Conservation (phyloP, 2,113 vertebrate genomes). For the Anguilla rostrata region DNA sequence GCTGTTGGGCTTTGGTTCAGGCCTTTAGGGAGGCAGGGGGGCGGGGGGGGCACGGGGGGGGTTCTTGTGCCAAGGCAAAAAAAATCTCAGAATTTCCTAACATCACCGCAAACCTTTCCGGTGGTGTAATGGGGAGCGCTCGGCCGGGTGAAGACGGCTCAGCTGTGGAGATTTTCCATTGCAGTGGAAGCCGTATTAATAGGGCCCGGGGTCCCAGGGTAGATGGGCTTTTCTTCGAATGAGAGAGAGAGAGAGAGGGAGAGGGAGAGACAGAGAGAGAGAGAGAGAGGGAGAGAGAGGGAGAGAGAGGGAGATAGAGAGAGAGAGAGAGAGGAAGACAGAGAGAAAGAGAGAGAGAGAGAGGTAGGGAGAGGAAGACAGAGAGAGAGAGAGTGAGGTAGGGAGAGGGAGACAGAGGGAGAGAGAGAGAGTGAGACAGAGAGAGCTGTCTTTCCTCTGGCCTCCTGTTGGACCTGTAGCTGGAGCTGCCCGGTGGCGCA, state of each 20-base stretch:
- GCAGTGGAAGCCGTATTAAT: constrained; percentile 31
- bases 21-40: neutral
- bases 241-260: neutral
- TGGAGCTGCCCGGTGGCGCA: neutral
- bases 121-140: constrained; percentile 22
- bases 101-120: constrained; percentile 32
- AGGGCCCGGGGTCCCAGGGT: constrained; percentile 13
- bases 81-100: constrained; percentile 16
- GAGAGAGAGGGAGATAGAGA: too few species aligned
- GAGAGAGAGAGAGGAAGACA: too few species aligned
- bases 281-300: neutral
- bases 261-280: constrained; percentile 5
- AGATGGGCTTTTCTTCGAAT: neutral
- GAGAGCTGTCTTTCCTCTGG: constrained; percentile 11
- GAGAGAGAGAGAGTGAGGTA: too few species aligned
- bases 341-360: too few species aligned
- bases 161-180: constrained; percentile 47
- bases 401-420: too few species aligned
- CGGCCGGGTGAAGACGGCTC: constrained; percentile 21
- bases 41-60: neutral
- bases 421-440: constrained; percentile 6
- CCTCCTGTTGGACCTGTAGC: constrained; percentile 6
- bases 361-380: too few species aligned
- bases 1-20: constrained; percentile 14
- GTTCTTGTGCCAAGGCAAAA: neutral